Evolutionary conservation across 2,113 vertebrate species (phyloP).

Genomic region (Engraulis encrasicolus): DNA sequence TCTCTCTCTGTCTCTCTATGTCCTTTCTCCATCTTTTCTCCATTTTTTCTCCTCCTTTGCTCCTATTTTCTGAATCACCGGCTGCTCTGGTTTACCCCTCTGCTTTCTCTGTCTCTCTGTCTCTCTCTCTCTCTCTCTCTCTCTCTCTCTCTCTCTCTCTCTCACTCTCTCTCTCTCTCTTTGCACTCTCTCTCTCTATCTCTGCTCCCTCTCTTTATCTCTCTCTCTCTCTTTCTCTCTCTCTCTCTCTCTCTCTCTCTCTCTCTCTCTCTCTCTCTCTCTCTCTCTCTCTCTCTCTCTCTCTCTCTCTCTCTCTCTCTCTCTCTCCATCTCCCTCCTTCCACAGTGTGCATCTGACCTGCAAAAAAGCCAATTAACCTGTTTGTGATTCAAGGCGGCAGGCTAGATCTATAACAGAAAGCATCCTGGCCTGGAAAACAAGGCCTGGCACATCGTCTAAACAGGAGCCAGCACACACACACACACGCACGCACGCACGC

Average conservation of each 20-base stretch:
- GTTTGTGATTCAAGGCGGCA: not conserved
- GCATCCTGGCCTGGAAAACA: not conserved
- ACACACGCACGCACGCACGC: too few relatives aligned
- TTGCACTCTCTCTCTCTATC: not conserved
- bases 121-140: not conserved
- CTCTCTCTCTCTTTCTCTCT: not conserved
- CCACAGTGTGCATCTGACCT: not conserved
- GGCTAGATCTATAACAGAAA: not conserved
- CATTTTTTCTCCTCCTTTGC: too few relatives aligned
- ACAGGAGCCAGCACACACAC: not conserved
- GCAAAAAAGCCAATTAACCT: slow-evolving; percentile 9
- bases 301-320: not conserved
- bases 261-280: not conserved
- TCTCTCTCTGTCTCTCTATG: too few relatives aligned
- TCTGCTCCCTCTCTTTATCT: too few relatives aligned
- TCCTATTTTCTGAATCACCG: too few relatives aligned
- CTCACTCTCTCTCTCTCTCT: not conserved
- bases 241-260: not conserved
- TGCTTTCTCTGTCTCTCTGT: not conserved
- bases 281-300: not conserved
- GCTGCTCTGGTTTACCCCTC: too few relatives aligned
- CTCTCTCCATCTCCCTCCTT: not conserved
- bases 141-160: not conserved
- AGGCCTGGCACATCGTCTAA: not conserved
- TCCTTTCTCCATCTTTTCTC: too few relatives aligned